A percentile compares a stretch with the other conserved stretches of the same genome.
These are phyloP conservation scores for Pantala flavescens DNA, from an alignment of 1,140 invertebrate genomes.

Conservation along the genomic window DNA sequence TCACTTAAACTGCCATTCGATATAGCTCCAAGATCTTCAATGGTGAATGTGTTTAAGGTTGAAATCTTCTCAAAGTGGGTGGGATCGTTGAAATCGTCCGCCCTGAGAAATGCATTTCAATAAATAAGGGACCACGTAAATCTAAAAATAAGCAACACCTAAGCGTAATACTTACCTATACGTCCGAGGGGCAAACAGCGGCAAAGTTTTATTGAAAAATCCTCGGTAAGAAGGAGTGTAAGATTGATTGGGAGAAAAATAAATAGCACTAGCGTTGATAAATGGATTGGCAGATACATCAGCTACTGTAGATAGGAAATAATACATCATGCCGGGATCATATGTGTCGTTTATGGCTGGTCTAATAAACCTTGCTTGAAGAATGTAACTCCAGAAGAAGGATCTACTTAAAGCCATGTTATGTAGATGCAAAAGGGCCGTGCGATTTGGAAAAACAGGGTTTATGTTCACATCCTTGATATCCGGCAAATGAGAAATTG, in stretches of 20 bases:
- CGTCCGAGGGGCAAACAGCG: constrained; percentile 87
- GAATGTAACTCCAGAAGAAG: constrained; percentile 92
- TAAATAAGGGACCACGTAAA: constrained; percentile 16
- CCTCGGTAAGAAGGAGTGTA: constrained; percentile 91
- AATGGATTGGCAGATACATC: constrained; percentile 87
- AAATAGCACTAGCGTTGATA: constrained; percentile 88
- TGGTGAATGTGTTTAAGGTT: constrained; percentile 76
- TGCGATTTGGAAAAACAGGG: constrained; percentile 90
- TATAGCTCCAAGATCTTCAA: constrained; percentile 74
- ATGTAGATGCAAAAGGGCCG: constrained; percentile 83
- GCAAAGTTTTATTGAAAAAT: constrained; percentile 94
- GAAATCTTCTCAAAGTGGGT: constrained; percentile 85
- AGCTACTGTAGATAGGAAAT: constrained; percentile 87
- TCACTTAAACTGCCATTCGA: constrained; percentile 54
- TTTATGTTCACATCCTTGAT: constrained; percentile 93
- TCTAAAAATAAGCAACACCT: background rate
- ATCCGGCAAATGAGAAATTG: constrained; percentile 83
- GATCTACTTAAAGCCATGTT: constrained; percentile 90
- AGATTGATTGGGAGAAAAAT: constrained; percentile 88
- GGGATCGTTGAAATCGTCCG: constrained; percentile 90
- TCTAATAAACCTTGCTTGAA: constrained; percentile 80
- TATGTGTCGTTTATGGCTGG: constrained; percentile 84
- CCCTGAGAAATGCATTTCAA: constrained; percentile 36
- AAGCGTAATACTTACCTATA: constrained; percentile 41
- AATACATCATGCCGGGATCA: constrained; percentile 97